Evolutionary conservation across 2,113 vertebrate species (phyloP).

Genomic region (Hippocampus comes): DNA sequence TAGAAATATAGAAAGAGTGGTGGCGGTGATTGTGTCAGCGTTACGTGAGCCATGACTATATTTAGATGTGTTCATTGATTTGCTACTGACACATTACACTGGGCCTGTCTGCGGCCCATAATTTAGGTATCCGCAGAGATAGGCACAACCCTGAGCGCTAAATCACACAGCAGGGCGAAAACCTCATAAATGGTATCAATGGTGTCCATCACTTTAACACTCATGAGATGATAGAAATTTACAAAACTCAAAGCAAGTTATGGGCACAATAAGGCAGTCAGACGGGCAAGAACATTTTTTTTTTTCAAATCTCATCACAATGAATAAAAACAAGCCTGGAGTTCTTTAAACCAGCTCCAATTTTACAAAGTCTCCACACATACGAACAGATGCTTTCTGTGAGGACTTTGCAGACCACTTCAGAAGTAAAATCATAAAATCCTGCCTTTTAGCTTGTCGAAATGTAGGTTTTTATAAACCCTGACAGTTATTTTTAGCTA

Average conservation of each 20-base stretch:
- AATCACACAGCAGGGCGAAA: constrained; percentile 37
- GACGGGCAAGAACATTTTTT: too few species aligned
- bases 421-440: too few species aligned
- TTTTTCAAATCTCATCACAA: too few species aligned
- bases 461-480: too few species aligned
- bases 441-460: too few species aligned
- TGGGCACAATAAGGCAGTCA: background rate
- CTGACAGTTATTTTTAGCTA: too few species aligned
- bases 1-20: constrained; percentile 52
- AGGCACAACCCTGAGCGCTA: constrained; percentile 53
- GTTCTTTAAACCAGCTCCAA: too few species aligned
- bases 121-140: constrained; percentile 53
- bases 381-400: too few species aligned
- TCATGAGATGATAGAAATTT: background rate
- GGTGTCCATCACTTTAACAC: constrained; percentile 2
- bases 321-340: too few species aligned
- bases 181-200: constrained; percentile 12
- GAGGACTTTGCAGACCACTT: too few species aligned
- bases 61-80: constrained; percentile 73
- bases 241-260: background rate
- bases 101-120: constrained; percentile 57
- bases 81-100: constrained; percentile 62
- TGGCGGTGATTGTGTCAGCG: constrained; percentile 55
- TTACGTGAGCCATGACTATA: constrained; percentile 71
- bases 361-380: too few species aligned